Conservation (phyloP, 53 echinoderm and acorn worm species). For the Echinometra lucunter region DNA sequence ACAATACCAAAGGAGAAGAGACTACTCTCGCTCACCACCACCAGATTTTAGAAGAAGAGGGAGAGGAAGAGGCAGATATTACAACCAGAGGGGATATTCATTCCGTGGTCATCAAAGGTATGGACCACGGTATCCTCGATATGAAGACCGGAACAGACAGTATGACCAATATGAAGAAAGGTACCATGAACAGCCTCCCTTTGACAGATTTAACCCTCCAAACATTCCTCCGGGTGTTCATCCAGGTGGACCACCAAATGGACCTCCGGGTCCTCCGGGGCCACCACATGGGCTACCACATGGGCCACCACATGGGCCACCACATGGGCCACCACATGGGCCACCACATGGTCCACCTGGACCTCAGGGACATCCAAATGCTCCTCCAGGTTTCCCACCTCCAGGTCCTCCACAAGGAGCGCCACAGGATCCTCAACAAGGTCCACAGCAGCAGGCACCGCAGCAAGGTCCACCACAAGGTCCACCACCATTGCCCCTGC, state of each 20-base stretch:
- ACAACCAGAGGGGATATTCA: constrained; percentile 37
- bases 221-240: constrained; percentile 10
- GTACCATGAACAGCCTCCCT: constrained; percentile 11
- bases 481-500: constrained; percentile 51
- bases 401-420: background rate
- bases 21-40: constrained; percentile 77
- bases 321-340: constrained; percentile 40
- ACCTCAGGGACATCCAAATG: constrained; percentile 9
- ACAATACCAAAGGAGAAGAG: constrained; percentile 72
- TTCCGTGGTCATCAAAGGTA: constrained; percentile 67
- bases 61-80: constrained; percentile 74
- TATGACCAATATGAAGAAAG: constrained; percentile 60
- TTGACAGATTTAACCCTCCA: constrained; percentile 21
- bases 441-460: background rate
- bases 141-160: constrained; percentile 62
- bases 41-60: constrained; percentile 77
- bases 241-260: constrained; percentile 29
- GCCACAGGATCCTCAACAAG: constrained; percentile 6
- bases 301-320: background rate
- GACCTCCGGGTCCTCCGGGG: background rate
- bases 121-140: constrained; percentile 69
- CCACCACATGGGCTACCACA: constrained; percentile 7
- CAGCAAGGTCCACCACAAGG: constrained; percentile 41
- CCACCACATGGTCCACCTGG: constrained; percentile 14
- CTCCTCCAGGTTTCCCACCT: constrained; percentile 30